Percentiles rank a stretch among this genome's conserved stretches.
Conservation (phyloP, 2,888 invertebrate species). For the Spodoptera picta region DNA sequence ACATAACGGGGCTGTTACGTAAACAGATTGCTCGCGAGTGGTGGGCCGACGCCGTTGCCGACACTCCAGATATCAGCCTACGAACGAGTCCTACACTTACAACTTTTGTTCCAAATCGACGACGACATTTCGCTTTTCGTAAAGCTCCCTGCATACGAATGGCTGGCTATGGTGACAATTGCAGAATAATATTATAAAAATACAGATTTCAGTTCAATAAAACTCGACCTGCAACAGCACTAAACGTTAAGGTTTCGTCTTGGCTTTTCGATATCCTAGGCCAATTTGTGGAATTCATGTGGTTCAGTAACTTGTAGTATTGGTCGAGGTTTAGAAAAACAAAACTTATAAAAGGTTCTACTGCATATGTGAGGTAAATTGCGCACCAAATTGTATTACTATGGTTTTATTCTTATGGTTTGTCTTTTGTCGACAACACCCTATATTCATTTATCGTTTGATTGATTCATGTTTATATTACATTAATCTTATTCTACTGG, state of each 20-base stretch:
- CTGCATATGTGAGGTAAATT: too few species aligned
- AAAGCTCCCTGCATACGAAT: slow-evolving; percentile 67
- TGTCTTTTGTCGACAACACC: too few species aligned
- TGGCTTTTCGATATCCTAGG: not conserved
- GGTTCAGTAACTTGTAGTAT: too few species aligned
- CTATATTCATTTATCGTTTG: slow-evolving; percentile 1
- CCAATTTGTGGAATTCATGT: too few species aligned
- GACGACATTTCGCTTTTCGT: slow-evolving; percentile 66
- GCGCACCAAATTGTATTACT: too few species aligned
- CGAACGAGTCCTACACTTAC: slow-evolving; percentile 76
- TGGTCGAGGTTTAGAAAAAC: too few species aligned
- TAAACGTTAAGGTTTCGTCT: slow-evolving; percentile 4
- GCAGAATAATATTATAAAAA: slow-evolving; percentile 58
- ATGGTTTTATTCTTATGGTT: too few species aligned
- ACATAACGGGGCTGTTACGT: slow-evolving; percentile 88
- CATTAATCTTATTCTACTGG: slow-evolving; percentile 24
- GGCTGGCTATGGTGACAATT: slow-evolving; percentile 57
- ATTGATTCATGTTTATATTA: slow-evolving; percentile 35
- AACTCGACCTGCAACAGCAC: slow-evolving; percentile 13
- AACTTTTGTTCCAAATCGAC: slow-evolving; percentile 75
- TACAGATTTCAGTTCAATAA: slow-evolving; percentile 38
- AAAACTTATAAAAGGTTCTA: too few species aligned
- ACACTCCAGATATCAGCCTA: slow-evolving; percentile 80
- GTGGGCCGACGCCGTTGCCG: slow-evolving; percentile 63
- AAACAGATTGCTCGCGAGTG: slow-evolving; percentile 87